Evolutionary conservation across 1,140 invertebrate species (phyloP).

Genomic region (Conopomorpha cramerella): DNA sequence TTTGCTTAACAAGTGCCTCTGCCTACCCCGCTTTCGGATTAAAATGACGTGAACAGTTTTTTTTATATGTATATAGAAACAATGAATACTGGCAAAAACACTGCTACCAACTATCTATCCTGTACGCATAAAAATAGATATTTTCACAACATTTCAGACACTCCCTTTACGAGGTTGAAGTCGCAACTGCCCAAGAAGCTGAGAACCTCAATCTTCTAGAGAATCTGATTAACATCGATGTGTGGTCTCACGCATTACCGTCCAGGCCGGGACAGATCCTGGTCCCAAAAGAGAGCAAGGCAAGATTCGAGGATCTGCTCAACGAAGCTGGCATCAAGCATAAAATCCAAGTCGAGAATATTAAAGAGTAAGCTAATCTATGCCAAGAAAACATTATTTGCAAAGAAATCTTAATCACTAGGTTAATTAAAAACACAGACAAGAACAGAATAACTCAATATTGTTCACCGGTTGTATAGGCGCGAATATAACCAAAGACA

Average conservation of each 20-base stretch:
- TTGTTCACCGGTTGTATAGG: too few relatives aligned
- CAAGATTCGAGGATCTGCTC: not conserved
- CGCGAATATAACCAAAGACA: too few relatives aligned
- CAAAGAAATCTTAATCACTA: not conserved
- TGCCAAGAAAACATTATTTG: too few relatives aligned
- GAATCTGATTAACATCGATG: conserved; percentile 6
- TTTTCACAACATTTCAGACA: too few relatives aligned
- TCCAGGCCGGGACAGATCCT: conserved; percentile 5
- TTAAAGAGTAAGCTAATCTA: conserved; percentile 5
- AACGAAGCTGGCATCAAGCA: not conserved
- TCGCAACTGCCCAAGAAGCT: conserved; percentile 5
- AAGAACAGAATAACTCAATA: too few relatives aligned
- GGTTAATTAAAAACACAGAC: not conserved
- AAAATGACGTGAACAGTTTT: too few relatives aligned
- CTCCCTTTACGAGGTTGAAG: conserved; percentile 8
- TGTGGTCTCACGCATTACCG: conserved; percentile 10
- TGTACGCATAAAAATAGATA: too few relatives aligned
- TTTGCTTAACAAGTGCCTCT: too few relatives aligned
- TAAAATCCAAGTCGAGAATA: not conserved
- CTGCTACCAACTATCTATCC: too few relatives aligned
- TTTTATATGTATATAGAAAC: too few relatives aligned
- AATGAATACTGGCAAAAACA: too few relatives aligned
- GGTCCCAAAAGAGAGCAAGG: not conserved
- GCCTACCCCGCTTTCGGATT: too few relatives aligned
- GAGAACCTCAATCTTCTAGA: conserved; percentile 4